Base-by-base conservation (phyloP, 2,888 invertebrate species). In the Drosophila niveifrons region DNA sequence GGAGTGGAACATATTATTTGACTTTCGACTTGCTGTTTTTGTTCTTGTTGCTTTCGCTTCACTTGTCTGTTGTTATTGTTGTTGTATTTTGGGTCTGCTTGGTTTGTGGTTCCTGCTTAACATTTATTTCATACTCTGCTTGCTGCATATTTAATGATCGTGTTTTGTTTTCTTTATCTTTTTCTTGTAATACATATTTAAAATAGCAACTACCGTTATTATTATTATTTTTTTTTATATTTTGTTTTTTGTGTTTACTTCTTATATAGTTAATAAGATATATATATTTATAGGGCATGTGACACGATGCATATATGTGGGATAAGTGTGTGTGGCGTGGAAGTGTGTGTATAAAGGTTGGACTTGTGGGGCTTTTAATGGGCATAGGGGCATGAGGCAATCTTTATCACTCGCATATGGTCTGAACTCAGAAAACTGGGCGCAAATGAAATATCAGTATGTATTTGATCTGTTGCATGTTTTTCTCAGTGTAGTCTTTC, bases 201-300 rank as follows among this genome's bases (percentile, higher is more conserved):
- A 86, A 88, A 89, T 86, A 88, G 84, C 89, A 72, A 88, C 90
- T 89, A 90, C 90, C 73, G 65, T 79, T 76, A 79, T 74, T 72
- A 70, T 81, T 83, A 80, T 67, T 75, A 65, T 64, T 66, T 52
- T 65, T 76, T 66, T 80, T 62, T 56, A 56, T 56, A 55, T 59
- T 80, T 71, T 69, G 39, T 72, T 72, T 79, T 82, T 76, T 84
- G 52, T 44, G 56, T 75, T 79, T 82, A 79, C 55, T 83, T 75
- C 81, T 85, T 89, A 85, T 82, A 82, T 85, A 89, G 86, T 75
- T 88, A 89, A 82, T 85, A 85, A 89, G 89, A 87, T 82, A 86
- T 87, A 84, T 88, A 87, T 84, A 88, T 84, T 82, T 86, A 86
- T 83, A 83, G 78, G 79, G 66, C 59, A 63, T 78, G 62, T 65